A percentile compares a stretch with the other conserved stretches of the same genome.
These are phyloP conservation scores for Anseranas semipalmata DNA, from an alignment of 2,113 vertebrate species.

Conservation along the genomic window DNA sequence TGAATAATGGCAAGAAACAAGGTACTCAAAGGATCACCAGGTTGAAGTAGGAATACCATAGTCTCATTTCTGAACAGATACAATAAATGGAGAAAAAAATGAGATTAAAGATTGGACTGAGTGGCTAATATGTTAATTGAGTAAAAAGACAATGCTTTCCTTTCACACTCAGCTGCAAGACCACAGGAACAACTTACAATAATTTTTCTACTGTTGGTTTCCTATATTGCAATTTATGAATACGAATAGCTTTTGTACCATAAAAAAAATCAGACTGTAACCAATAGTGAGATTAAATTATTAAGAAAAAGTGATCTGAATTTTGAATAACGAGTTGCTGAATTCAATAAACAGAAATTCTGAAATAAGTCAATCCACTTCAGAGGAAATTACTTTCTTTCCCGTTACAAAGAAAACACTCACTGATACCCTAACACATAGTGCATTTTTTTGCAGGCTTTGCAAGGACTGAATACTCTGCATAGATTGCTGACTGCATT, in stretches of 20 bases:
- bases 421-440: neutral
- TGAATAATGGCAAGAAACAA: neutral
- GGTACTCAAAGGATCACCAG: neutral
- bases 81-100: neutral
- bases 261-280: neutral
- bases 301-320: neutral
- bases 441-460: neutral
- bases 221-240: neutral
- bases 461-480: neutral
- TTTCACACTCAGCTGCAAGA: neutral
- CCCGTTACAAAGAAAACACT: neutral
- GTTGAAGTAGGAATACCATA: neutral
- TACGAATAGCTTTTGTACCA: neutral
- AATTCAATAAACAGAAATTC: neutral
- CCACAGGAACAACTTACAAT: neutral
- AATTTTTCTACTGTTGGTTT: neutral
- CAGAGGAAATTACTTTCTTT: neutral
- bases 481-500: neutral
- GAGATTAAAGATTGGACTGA: neutral
- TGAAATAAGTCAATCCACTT: neutral
- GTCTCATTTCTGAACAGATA: neutral
- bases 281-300: neutral
- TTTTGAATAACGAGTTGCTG: neutral
- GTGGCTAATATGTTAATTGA: neutral
- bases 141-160: neutral